Evolutionary conservation across 2,888 invertebrate genomes (phyloP).

Genomic region (Eilema sororculum): DNA sequence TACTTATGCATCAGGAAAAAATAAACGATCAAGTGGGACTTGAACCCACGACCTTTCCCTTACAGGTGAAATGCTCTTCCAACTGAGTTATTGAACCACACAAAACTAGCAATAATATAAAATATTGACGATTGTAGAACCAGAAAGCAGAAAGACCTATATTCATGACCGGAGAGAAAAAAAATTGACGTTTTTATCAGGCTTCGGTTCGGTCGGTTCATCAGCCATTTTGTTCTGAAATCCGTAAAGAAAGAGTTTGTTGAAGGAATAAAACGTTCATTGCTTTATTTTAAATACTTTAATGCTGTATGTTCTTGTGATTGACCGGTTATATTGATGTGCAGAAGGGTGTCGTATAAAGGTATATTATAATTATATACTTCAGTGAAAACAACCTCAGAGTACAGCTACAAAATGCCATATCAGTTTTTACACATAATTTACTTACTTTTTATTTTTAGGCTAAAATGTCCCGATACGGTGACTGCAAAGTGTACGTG

Average conservation of each 20-base stretch:
- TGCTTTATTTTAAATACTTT: background rate
- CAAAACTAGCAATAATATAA: too few relatives aligned
- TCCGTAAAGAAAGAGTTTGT: background rate
- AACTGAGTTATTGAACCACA: too few relatives aligned
- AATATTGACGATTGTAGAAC: too few relatives aligned
- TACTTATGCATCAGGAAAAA: too few relatives aligned
- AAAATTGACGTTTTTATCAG: background rate
- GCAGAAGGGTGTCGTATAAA: background rate
- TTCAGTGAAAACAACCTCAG: background rate
- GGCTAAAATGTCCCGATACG: constrained; percentile 91
- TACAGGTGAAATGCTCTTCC: too few relatives aligned
- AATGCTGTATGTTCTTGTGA: background rate
- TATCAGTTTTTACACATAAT: background rate
- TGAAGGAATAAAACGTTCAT: background rate
- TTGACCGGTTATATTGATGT: background rate
- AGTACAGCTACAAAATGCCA: background rate
- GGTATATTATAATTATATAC: background rate
- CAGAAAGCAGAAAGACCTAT: background rate
- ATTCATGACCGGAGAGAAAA: background rate
- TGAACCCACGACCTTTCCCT: too few relatives aligned
- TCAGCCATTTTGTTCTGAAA: constrained; percentile 16
- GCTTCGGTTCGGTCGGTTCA: background rate
- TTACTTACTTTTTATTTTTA: constrained; percentile 25
- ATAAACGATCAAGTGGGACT: too few relatives aligned
- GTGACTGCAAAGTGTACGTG: constrained; percentile 98